Conservation (phyloP, 2,113 vertebrate genomes). For the Bostrychus sinensis region DNA sequence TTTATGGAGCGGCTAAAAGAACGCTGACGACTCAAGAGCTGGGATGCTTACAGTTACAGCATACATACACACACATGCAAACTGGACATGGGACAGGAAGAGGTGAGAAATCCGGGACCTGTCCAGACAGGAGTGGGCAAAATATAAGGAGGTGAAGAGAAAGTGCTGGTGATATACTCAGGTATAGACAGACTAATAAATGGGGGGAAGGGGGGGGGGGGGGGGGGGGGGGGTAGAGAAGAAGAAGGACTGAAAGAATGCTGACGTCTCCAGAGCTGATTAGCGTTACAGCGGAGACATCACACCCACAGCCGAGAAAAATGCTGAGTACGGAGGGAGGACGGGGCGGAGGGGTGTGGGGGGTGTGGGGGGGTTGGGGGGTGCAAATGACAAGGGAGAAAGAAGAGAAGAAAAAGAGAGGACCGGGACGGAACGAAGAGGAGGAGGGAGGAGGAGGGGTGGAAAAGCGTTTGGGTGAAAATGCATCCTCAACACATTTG, state of each 20-base stretch:
- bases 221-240: conserved; percentile 8
- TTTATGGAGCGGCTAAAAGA: conserved; percentile 72
- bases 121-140: conserved; percentile 16
- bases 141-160: conserved; percentile 18
- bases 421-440: conserved; percentile 27
- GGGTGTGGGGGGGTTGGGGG: conserved; percentile 16
- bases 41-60: conserved; percentile 72
- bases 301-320: conserved; percentile 77
- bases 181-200: conserved; percentile 37
- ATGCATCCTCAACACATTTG: conserved; percentile 90
- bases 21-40: conserved; percentile 73
- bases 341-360: conserved; percentile 19
- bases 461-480: conserved; percentile 75
- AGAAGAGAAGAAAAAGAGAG: conserved; percentile 64
- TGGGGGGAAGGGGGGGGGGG: conserved; percentile 5
- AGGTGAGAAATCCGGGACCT: conserved; percentile 38
- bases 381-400: conserved; percentile 74
- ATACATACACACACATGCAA: conserved; percentile 51
- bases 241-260: conserved; percentile 65
- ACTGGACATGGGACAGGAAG: conserved; percentile 29
- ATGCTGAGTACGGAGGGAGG: conserved; percentile 73
- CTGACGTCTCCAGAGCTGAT: conserved; percentile 79
- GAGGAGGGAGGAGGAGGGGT: conserved; percentile 22
- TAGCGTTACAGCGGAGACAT: conserved; percentile 77
- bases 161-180: conserved; percentile 30